phyloP scores from a whole-genome alignment of 1,140 invertebrate genomes.

The Conus betulinus region DNA sequence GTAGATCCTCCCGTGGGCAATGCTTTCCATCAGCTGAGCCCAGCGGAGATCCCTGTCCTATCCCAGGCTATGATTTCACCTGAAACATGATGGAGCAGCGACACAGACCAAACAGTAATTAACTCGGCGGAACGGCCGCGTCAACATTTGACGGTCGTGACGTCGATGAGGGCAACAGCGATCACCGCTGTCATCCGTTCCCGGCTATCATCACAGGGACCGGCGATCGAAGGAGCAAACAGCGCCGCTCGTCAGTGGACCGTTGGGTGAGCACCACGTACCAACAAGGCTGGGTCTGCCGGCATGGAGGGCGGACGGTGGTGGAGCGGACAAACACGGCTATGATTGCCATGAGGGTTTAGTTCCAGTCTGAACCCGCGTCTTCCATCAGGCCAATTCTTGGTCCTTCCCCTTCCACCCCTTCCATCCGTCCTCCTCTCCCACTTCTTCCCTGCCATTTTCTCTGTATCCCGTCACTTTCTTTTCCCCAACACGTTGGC shows the following conservation, averaged over 20 bases:
- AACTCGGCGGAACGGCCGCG: not conserved
- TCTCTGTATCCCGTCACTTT: too few species aligned
- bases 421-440: too few species aligned
- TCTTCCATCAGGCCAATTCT: not conserved
- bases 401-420: too few species aligned
- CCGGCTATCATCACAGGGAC: not conserved
- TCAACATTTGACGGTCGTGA: not conserved
- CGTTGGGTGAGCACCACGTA: not conserved
- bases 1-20: too few species aligned
- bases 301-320: too few species aligned
- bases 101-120: not conserved
- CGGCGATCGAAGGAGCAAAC: not conserved
- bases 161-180: not conserved
- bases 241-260: not conserved
- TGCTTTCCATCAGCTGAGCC: too few species aligned
- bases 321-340: not conserved
- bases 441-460: too few species aligned
- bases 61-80: too few species aligned
- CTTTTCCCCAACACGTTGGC: too few species aligned
- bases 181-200: not conserved
- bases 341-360: not conserved
- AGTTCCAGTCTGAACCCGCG: not conserved
- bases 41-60: too few species aligned
- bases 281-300: not conserved
- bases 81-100: not conserved